These are phyloP conservation scores for Scrobipalpa costella DNA, from an alignment of 2,888 invertebrate genomes.

Conservation along the genomic window DNA sequence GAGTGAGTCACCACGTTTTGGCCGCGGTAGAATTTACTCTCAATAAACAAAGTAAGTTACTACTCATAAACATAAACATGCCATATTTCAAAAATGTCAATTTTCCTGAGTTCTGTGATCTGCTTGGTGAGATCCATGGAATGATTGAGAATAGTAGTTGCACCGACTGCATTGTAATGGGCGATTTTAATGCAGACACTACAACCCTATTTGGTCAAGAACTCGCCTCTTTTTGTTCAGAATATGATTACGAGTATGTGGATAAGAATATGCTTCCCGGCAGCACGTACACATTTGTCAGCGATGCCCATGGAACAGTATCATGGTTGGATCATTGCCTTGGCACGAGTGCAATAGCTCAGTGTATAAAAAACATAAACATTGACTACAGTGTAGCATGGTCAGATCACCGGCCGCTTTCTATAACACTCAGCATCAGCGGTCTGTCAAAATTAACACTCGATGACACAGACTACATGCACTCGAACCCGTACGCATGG, in stretches of 20 bases:
- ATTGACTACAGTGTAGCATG: conserved; percentile 7
- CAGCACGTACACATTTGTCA: conserved; percentile 6
- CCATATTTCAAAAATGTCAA: not conserved
- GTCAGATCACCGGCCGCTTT: conserved; percentile 6
- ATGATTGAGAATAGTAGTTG: conserved; percentile 1
- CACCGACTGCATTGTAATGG: too few relatives aligned
- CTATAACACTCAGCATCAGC: not conserved
- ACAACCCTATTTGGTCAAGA: conserved; percentile 14
- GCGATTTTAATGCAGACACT: too few relatives aligned
- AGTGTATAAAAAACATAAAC: not conserved
- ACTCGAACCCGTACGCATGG: not conserved
- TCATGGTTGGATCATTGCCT: conserved; percentile 15
- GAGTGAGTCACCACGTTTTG: too few relatives aligned
- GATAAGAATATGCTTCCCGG: not conserved
- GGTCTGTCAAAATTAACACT: not conserved
- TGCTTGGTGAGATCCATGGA: not conserved
- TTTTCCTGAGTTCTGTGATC: not conserved
- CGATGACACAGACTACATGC: not conserved
- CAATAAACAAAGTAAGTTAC: too few relatives aligned
- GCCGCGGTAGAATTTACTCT: too few relatives aligned
- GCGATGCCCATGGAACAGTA: conserved; percentile 8
- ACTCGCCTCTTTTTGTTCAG: not conserved
- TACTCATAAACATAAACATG: not conserved
- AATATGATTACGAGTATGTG: not conserved
- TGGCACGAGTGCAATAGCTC: not conserved